Conservation (phyloP, 64 coral and sea anemone species). For the Dendronephthya gigantea region DNA sequence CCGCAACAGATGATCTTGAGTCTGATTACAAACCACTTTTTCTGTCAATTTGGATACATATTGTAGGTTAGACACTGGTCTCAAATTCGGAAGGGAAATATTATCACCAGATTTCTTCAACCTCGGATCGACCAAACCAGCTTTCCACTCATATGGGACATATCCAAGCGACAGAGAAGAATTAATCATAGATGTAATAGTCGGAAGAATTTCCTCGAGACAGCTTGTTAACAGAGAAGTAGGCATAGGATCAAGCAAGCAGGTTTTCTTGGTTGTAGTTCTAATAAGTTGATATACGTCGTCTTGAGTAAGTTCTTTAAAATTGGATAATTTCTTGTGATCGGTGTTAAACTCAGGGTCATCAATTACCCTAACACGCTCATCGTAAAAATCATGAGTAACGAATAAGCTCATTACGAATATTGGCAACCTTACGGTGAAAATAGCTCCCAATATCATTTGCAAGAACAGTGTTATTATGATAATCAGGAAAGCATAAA, state of each 20-base stretch:
- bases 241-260: constrained; percentile 26
- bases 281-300: constrained; percentile 17
- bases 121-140: background rate
- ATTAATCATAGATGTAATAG: constrained; percentile 37
- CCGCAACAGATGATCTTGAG: background rate
- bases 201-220: constrained; percentile 30
- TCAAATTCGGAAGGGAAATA: background rate
- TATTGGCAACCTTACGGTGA: constrained; percentile 22
- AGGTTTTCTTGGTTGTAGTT: constrained; percentile 23
- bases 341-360: background rate
- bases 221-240: constrained; percentile 15
- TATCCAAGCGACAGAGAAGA: background rate
- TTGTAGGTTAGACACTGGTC: constrained; percentile 24
- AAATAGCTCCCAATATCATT: constrained; percentile 32
- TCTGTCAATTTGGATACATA: constrained; percentile 33
- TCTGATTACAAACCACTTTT: background rate
- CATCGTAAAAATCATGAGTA: background rate
- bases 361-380: background rate
- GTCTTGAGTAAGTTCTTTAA: constrained; percentile 32
- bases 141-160: constrained; percentile 32
- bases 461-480: constrained; percentile 27
- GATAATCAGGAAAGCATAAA: constrained; percentile 22
- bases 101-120: background rate
- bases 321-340: background rate
- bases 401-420: constrained; percentile 18